Evolutionary conservation across 2,888 invertebrate species (phyloP).

Genomic region (Cryptosula pallasiana): DNA sequence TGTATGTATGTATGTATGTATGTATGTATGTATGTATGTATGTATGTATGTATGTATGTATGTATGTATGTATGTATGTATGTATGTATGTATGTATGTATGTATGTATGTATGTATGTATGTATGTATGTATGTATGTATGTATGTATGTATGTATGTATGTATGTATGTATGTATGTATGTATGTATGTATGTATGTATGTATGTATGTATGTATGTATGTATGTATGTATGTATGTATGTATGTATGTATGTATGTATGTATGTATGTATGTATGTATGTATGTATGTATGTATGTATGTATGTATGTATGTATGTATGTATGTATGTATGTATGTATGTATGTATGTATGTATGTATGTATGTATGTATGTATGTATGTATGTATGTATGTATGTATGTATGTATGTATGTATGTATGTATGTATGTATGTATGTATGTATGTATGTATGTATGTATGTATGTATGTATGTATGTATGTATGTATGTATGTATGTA

Average conservation of each 20-base stretch:
- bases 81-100: not conserved
- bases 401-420: no score
- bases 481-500: no score
- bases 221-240: not conserved
- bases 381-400: no score
- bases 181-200: not conserved
- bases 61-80: conserved; percentile 2
- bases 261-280: not conserved
- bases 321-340: not conserved
- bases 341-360: no score
- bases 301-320: not conserved
- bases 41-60: conserved; percentile 2
- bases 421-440: no score
- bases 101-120: not conserved
- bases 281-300: not conserved
- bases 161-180: not conserved
- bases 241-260: not conserved
- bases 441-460: no score
- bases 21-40: conserved; percentile 2
- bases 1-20: conserved; percentile 2
- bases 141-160: not conserved
- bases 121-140: not conserved
- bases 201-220: not conserved
- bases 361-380: no score
- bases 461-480: no score